Conservation (phyloP, 2,888 invertebrate genomes). For the Aphrophora alni region DNA sequence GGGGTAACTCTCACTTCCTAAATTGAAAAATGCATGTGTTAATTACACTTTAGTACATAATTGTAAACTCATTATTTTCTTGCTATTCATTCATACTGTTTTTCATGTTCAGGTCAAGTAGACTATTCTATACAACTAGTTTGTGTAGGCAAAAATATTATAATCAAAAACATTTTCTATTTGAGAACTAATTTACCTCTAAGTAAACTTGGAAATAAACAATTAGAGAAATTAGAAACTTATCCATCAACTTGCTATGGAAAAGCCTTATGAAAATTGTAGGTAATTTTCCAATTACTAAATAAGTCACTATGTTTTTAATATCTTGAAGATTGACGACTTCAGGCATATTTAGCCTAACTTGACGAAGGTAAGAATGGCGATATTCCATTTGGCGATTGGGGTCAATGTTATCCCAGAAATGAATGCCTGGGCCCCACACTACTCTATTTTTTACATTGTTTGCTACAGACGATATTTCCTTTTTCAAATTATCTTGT, state of each 20-base stretch:
- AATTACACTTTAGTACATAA: too few relatives aligned
- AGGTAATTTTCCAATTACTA: background rate
- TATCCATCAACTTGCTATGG: background rate
- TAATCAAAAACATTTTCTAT: too few relatives aligned
- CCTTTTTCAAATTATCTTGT: background rate
- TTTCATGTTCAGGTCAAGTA: too few relatives aligned
- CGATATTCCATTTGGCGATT: background rate
- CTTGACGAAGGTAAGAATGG: background rate
- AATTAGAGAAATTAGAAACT: background rate
- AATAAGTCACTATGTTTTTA: background rate
- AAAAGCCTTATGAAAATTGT: background rate
- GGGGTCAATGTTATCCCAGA: background rate
- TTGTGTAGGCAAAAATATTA: too few relatives aligned
- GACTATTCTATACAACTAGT: too few relatives aligned
- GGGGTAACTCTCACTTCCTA: too few relatives aligned
- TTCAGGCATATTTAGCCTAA: background rate
- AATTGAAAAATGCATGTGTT: too few relatives aligned
- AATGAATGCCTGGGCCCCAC: background rate
- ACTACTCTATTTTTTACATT: background rate
- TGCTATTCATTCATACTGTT: too few relatives aligned
- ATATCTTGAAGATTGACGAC: background rate
- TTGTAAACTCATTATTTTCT: too few relatives aligned
- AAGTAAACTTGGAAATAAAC: background rate
- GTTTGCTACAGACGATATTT: background rate
- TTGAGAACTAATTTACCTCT: background rate